phyloP scores from a whole-genome alignment of 1,140 invertebrate species.

The Pectinophora gossypiella region DNA sequence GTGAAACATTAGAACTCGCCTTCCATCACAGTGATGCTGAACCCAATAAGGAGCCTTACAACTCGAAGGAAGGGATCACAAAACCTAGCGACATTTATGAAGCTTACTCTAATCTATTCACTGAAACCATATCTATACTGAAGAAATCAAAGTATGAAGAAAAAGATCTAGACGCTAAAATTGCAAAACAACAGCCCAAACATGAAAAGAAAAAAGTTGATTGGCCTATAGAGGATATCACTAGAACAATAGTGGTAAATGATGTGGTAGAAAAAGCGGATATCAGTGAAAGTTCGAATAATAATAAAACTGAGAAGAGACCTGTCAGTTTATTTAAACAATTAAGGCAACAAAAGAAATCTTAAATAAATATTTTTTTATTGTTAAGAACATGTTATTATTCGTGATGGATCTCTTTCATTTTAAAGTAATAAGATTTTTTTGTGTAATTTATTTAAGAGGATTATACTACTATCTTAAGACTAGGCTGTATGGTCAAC shows the following conservation, averaged over 20 bases:
- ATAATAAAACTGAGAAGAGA: constrained; percentile 22
- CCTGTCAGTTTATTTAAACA: constrained; percentile 60
- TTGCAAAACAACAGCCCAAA: constrained; percentile 3
- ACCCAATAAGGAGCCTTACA: constrained; percentile 30
- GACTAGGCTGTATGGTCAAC: no score
- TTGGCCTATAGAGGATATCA: constrained; percentile 3
- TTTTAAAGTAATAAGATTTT: no score
- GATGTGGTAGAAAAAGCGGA: constrained; percentile 49
- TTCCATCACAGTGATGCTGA: constrained; percentile 53
- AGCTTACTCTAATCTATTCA: constrained; percentile 38
- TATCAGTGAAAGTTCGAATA: constrained; percentile 16
- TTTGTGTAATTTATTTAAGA: no score
- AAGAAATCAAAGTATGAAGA: constrained; percentile 51
- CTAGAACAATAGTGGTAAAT: constrained; percentile 42
- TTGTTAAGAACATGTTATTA: no score
- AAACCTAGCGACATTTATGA: constrained; percentile 67
- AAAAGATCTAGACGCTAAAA: not conserved
- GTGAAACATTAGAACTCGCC: constrained; percentile 50
- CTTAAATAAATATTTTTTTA: no score
- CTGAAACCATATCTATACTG: constrained; percentile 56
- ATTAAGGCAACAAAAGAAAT: constrained; percentile 41
- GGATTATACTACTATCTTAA: no score
- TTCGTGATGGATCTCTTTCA: no score
- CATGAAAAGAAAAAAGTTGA: constrained; percentile 2
- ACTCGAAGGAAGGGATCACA: constrained; percentile 38